Evolutionary conservation across 2,797 vertebrate genomes (phyloP).

Genomic region (Galagoides demidoff): DNA sequence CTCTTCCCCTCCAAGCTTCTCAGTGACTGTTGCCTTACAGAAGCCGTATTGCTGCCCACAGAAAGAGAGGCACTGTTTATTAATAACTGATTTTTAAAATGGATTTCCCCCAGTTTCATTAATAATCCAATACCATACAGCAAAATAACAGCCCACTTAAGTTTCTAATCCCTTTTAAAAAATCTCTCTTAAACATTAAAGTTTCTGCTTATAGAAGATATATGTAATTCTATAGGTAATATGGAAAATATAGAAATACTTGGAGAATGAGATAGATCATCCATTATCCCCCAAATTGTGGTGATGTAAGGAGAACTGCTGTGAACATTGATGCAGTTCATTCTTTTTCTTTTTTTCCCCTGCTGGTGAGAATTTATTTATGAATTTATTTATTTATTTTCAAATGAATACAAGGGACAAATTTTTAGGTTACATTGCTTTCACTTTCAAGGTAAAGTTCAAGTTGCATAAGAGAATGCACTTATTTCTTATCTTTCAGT

Average conservation of each 20-base stretch:
- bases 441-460: too few relatives aligned
- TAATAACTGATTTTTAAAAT: neutral
- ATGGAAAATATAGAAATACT: neutral
- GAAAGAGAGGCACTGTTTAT: constrained; percentile 36
- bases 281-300: neutral
- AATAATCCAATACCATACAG: neutral
- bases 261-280: neutral
- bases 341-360: neutral
- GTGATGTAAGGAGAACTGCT: neutral
- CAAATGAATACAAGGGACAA: too few relatives aligned
- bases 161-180: neutral
- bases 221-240: neutral
- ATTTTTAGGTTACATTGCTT: too few relatives aligned
- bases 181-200: neutral
- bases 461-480: neutral
- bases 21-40: constrained; percentile 77
- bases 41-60: constrained; percentile 86
- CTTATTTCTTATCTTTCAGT: constrained; percentile 24
- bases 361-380: too few relatives aligned
- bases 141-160: neutral
- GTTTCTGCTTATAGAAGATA: constrained; percentile 41
- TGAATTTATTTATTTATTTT: too few relatives aligned
- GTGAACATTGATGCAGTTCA: neutral
- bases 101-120: neutral
- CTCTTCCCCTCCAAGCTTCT: neutral